These are phyloP conservation scores for Camelus bactrianus DNA, from an alignment of 2,113 vertebrate species.

Conservation along the genomic window DNA sequence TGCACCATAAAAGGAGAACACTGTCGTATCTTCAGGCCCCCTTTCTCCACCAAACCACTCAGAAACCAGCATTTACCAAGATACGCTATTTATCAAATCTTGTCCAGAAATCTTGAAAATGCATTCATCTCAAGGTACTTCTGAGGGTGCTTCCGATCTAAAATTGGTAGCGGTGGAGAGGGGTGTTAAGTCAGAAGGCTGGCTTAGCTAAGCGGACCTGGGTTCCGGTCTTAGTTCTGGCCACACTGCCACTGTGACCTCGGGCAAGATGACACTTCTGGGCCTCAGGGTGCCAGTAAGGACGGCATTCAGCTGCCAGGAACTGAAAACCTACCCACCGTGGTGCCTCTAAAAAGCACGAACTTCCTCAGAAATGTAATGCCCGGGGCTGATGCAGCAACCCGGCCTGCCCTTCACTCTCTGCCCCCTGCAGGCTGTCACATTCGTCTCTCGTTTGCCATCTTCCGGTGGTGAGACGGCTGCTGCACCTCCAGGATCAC, in stretches of 20 bases:
- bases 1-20: neutral
- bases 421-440: neutral
- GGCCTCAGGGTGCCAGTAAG: neutral
- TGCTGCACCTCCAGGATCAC: neutral
- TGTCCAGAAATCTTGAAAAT: slow-evolving; percentile 40
- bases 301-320: neutral
- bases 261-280: neutral
- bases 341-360: neutral
- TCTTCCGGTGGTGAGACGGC: neutral
- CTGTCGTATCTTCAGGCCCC: neutral
- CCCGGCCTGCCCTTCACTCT: neutral
- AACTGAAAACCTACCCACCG: neutral
- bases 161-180: neutral
- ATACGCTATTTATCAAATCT: neutral
- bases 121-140: neutral
- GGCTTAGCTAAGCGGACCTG: neutral
- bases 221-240: neutral
- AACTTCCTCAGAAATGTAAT: neutral
- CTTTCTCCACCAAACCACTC: neutral
- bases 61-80: neutral
- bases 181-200: neutral
- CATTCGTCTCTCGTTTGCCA: neutral
- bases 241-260: neutral
- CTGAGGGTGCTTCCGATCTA: neutral
- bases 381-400: neutral